A percentile compares a stretch with the other conserved stretches of the same genome.
phyloP scores from a whole-genome alignment of 2,113 vertebrate genomes.

The Micromys minutus region DNA sequence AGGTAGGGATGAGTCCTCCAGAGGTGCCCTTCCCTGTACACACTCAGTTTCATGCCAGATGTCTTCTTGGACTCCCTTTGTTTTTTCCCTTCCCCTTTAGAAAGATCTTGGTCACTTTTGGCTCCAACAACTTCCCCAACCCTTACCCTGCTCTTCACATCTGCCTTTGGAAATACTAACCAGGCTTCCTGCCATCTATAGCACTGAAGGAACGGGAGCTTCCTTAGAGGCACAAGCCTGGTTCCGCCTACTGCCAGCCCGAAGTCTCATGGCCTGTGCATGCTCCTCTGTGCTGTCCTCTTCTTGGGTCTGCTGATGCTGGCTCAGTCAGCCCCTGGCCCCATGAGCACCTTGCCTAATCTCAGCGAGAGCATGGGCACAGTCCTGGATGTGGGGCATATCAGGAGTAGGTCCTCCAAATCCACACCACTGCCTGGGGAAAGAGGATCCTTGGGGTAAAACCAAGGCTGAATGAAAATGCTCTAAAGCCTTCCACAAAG shows the following conservation, averaged over 20 bases:
- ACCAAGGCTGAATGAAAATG: conserved; percentile 46
- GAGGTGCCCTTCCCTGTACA: background rate
- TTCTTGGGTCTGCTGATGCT: conserved; percentile 35
- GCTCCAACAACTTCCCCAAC: background rate
- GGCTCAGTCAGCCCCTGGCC: conserved; percentile 15
- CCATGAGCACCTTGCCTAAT: conserved; percentile 45
- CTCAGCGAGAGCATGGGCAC: background rate
- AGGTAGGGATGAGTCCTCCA: too few relatives aligned
- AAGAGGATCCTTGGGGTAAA: conserved; percentile 56
- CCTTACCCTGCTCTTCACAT: background rate
- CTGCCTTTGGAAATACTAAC: conserved; percentile 38
- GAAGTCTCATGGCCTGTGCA: background rate
- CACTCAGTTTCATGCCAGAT: background rate
- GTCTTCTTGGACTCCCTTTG: background rate
- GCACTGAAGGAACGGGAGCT: background rate
- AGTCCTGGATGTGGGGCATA: conserved; percentile 60
- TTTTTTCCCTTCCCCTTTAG: background rate
- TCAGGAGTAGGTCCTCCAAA: conserved; percentile 54
- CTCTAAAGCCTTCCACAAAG: background rate
- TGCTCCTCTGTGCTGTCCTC: background rate
- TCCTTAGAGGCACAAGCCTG: background rate
- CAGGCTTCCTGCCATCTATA: background rate
- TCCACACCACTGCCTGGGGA: conserved; percentile 1
- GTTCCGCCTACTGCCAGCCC: background rate
- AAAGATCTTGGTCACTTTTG: background rate